phyloP scores from a whole-genome alignment of 2,888 invertebrate genomes.

The Archips xylosteana region DNA sequence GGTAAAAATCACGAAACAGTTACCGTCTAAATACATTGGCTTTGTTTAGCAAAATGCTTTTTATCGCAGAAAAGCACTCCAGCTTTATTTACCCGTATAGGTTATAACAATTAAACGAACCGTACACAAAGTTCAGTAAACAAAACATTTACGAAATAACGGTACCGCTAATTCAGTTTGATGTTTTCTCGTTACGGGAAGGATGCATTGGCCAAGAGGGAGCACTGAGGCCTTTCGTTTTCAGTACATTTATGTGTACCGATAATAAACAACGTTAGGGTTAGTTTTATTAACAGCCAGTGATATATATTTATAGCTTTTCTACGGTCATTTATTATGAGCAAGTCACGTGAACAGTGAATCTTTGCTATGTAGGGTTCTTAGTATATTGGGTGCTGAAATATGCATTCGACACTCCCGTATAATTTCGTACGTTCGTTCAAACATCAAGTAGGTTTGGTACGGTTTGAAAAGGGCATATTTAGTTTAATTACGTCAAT shows the following conservation, averaged over 20 bases:
- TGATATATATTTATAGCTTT: constrained; percentile 10
- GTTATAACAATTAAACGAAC: constrained; percentile 39
- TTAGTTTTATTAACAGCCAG: constrained; percentile 25
- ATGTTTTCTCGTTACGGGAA: constrained; percentile 41
- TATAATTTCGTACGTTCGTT: not conserved
- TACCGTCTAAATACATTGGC: not conserved
- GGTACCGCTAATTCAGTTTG: constrained; percentile 41
- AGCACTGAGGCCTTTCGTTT: constrained; percentile 32
- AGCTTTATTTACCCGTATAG: constrained; percentile 10
- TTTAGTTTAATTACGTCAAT: too few species aligned
- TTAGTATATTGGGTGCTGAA: not conserved
- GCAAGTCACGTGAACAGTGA: not conserved
- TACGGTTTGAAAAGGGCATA: too few species aligned
- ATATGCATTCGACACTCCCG: not conserved
- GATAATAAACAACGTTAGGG: constrained; percentile 21
- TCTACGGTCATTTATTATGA: not conserved
- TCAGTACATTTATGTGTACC: constrained; percentile 28
- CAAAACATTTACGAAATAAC: constrained; percentile 42
- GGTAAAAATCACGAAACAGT: not conserved
- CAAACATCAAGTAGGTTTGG: too few species aligned
- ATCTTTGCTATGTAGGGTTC: not conserved
- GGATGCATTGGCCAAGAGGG: constrained; percentile 41
- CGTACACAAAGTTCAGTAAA: constrained; percentile 28
- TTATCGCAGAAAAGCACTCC: constrained; percentile 22
- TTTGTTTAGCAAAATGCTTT: not conserved